phyloP scores from a whole-genome alignment of 2,888 invertebrate genomes.

The Phragmatobia fuliginosa region DNA sequence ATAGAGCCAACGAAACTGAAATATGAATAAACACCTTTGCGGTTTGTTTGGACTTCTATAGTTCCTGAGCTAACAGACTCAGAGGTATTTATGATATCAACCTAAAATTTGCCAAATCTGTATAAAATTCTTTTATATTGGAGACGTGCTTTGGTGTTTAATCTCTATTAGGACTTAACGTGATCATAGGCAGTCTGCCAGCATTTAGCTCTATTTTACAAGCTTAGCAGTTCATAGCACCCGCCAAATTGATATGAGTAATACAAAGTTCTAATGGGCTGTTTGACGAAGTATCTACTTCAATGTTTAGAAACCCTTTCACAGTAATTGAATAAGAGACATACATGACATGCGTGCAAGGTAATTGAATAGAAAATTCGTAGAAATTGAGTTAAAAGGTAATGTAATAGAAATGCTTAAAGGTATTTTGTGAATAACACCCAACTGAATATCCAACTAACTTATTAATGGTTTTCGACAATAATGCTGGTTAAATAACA shows the following conservation, averaged over 20 bases:
- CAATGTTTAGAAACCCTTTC: background rate
- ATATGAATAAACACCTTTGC: constrained; percentile 71
- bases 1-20: constrained; percentile 30
- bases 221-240: constrained; percentile 11
- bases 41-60: constrained; percentile 76
- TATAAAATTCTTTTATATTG: constrained; percentile 3
- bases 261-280: background rate
- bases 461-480: background rate
- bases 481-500: background rate
- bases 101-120: constrained; percentile 18
- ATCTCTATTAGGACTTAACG: constrained; percentile 59
- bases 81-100: constrained; percentile 73
- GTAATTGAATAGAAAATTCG: constrained; percentile 3
- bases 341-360: background rate
- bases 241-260: background rate
- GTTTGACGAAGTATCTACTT: background rate
- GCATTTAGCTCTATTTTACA: background rate
- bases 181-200: constrained; percentile 4
- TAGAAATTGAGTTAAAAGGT: constrained; percentile 5
- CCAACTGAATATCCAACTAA: background rate
- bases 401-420: constrained; percentile 1
- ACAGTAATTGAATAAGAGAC: constrained; percentile 10
- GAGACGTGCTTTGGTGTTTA: constrained; percentile 58
- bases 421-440: background rate
- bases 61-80: constrained; percentile 85